Evolutionary conservation across 1,140 invertebrate genomes (phyloP).

Genomic region (Megalopta genalis): DNA sequence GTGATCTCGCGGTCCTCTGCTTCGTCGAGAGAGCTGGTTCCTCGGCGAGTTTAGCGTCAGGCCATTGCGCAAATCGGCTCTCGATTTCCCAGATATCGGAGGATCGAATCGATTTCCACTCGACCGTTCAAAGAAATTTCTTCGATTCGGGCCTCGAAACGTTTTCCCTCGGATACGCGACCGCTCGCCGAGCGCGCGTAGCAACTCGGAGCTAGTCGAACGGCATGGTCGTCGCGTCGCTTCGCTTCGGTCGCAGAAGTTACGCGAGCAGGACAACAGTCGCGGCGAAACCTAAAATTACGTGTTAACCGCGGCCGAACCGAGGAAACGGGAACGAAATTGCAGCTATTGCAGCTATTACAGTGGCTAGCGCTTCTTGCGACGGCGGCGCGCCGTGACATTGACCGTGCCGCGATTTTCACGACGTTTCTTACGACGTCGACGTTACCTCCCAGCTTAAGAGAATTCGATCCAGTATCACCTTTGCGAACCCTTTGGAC

Average conservation of each 20-base stretch:
- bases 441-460: too few relatives aligned
- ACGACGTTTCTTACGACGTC: neutral
- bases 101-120: too few relatives aligned
- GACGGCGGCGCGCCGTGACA: neutral
- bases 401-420: constrained; percentile 4
- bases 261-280: constrained; percentile 25
- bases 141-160: too few relatives aligned
- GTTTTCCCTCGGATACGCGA: too few relatives aligned
- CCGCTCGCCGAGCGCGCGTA: neutral
- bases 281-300: constrained; percentile 47
- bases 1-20: neutral
- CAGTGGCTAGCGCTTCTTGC: constrained; percentile 41
- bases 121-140: too few relatives aligned
- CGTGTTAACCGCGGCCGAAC: constrained; percentile 37
- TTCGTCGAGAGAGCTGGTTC: too few relatives aligned
- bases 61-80: too few relatives aligned
- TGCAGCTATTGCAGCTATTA: constrained; percentile 52
- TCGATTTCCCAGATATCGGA: too few relatives aligned
- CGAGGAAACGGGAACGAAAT: constrained; percentile 49
- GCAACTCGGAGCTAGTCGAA: neutral
- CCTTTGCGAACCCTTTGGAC: too few relatives aligned
- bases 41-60: too few relatives aligned
- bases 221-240: neutral
- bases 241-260: neutral
- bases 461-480: too few relatives aligned